These are phyloP conservation scores for Cybosia mesomella DNA, from an alignment of 2,888 invertebrate species.

Conservation along the genomic window DNA sequence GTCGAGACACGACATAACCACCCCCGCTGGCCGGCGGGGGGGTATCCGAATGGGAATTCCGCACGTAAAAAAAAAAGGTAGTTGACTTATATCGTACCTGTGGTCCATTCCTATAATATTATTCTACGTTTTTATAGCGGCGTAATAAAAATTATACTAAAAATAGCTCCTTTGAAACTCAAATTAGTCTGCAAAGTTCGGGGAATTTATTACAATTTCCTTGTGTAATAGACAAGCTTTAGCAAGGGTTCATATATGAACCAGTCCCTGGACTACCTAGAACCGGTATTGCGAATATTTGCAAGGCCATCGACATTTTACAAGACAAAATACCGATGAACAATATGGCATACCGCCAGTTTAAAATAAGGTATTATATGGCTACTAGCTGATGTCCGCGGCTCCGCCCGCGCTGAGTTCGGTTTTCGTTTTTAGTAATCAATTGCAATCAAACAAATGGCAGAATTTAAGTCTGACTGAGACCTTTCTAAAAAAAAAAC, in stretches of 20 bases:
- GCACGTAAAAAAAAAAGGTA: too few species aligned
- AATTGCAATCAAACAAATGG: too few species aligned
- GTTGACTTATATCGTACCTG: too few species aligned
- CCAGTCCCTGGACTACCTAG: conserved; percentile 28
- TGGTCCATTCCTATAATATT: neutral
- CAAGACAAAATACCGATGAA: neutral
- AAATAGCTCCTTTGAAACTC: neutral
- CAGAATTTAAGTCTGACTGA: too few species aligned
- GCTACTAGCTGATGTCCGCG: neutral
- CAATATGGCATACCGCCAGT: neutral
- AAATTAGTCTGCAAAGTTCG: neutral
- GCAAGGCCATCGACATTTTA: conserved; percentile 50
- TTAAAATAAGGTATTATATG: neutral
- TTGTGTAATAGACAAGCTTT: neutral
- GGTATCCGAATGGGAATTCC: too few species aligned
- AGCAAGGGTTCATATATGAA: neutral
- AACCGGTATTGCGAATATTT: conserved; percentile 51
- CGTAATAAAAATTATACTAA: neutral
- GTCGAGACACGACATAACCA: too few species aligned
- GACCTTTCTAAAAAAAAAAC: too few species aligned
- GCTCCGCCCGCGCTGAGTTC: too few species aligned
- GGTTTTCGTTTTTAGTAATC: too few species aligned
- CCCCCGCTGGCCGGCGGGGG: too few species aligned
- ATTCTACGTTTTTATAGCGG: neutral
- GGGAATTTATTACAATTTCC: neutral